Base-by-base conservation (phyloP, 2,797 vertebrate species). In the Parauchenoglanis ngamensis region DNA sequence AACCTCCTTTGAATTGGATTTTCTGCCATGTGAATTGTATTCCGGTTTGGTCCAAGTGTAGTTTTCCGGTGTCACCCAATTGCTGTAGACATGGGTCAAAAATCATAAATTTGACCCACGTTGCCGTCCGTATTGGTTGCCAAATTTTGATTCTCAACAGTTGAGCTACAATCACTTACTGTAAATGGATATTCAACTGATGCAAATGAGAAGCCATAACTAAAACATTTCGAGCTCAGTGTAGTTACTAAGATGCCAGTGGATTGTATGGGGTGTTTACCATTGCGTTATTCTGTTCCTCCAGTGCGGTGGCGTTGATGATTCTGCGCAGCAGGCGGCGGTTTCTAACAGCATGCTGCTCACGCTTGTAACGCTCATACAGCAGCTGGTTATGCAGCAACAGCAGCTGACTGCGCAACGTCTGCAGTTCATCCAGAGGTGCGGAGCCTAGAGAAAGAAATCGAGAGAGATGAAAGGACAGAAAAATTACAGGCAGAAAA, bases 201-300 rank as follows among this genome's bases (percentile, higher is more conserved):
- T 35, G 40, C 7, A 70, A 40, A 17, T 35, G 21, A 49, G 25
- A 52, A 28, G 19, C 25, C 4, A 28, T 28, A 6, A 6, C n/a
- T 56, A 7, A 72, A 54, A 76, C 52, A 46, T 7, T 25, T 35
- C 6, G 7, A 46, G 44, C 35, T 0, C 1, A 1, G 3, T 28
- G 25, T 31, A 77, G 56, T 28, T 11, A 31, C 28, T 8, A 78
- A 31, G 23, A 72, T 15, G 52, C 0, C n/a, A 23, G 19, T 21
- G n/a, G 2, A 21, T 2, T 21, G 15, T 25, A 56, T n/a, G n/a
- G 67, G 23, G 7, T 31, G 83, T 90, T 96, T 94, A 97, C 98
- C 98, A 99, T 99, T 5, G 98, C 98, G 0, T 97, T 97, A 54
- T 99, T 99, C 92, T 99, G 97, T 86, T 99, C 98, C 94, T 99